phyloP scores from a whole-genome alignment of 2,797 vertebrate species.

The Discoglossus pictus region DNA sequence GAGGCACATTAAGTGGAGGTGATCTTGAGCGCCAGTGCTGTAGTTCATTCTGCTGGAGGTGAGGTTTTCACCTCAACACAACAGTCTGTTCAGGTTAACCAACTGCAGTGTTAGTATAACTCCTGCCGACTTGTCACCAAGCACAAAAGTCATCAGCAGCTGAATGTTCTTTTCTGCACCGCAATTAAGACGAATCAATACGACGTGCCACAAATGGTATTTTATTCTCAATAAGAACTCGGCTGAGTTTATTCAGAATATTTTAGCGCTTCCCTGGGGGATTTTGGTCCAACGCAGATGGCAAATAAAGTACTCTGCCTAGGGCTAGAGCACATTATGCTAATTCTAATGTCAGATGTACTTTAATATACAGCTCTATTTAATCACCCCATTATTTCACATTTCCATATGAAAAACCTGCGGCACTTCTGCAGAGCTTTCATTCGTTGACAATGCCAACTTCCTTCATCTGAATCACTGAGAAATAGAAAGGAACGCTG shows the following conservation, averaged over 20 bases:
- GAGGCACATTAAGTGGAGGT: background rate
- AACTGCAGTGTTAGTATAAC: constrained; percentile 73
- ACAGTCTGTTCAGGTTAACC: constrained; percentile 79
- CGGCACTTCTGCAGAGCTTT: constrained; percentile 74
- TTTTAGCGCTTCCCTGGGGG: constrained; percentile 87
- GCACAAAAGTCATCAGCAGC: constrained; percentile 82
- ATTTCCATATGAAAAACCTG: constrained; percentile 97
- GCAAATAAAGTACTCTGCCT: constrained; percentile 99
- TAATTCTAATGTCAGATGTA: constrained; percentile 99
- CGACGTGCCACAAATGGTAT: constrained; percentile 81
- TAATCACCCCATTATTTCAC: constrained; percentile 99
- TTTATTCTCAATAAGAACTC: constrained; percentile 86
- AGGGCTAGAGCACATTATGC: constrained; percentile 99
- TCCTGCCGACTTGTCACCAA: constrained; percentile 79
- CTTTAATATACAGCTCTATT: constrained; percentile 99
- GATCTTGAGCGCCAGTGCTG: constrained; percentile 31
- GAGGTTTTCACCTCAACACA: constrained; percentile 62
- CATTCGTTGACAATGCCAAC: constrained; percentile 75
- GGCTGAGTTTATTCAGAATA: constrained; percentile 88
- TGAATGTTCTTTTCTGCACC: constrained; percentile 87
- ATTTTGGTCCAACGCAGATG: constrained; percentile 97
- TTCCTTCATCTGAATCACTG: constrained; percentile 71
- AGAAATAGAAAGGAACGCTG: constrained; percentile 66
- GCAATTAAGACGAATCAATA: constrained; percentile 91
- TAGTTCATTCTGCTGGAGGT: constrained; percentile 57